These are phyloP conservation scores for Burhinus bistriatus DNA, from an alignment of 2,113 vertebrate species.

Conservation along the genomic window DNA sequence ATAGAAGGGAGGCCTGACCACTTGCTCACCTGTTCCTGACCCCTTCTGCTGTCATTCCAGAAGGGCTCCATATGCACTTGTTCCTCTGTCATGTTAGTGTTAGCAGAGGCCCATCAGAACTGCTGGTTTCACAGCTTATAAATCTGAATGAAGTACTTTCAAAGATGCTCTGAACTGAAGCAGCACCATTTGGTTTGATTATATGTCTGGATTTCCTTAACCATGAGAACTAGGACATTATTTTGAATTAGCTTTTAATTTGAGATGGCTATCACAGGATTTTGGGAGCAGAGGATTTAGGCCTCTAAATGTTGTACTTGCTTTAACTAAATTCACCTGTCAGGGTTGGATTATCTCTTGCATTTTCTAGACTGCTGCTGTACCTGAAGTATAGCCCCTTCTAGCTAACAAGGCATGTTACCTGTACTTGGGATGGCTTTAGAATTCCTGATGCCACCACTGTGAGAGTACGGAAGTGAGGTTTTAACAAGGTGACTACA, in stretches of 20 bases:
- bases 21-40: background rate
- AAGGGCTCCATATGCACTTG: background rate
- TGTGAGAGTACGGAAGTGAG: background rate
- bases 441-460: background rate
- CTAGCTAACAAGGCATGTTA: background rate
- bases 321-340: too few relatives aligned
- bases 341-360: too few relatives aligned
- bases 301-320: background rate
- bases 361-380: background rate
- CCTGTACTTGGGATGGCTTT: background rate
- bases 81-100: background rate
- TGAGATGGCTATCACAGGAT: background rate
- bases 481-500: background rate
- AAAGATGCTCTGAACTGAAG: background rate
- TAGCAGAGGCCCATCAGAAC: background rate
- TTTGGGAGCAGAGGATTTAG: background rate
- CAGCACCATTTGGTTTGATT: background rate
- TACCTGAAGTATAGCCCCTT: background rate
- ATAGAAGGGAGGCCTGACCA: background rate
- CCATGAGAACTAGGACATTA: background rate
- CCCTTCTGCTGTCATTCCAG: background rate
- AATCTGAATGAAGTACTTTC: background rate
- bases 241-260: background rate
- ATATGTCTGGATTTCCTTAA: background rate
- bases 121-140: background rate